These are phyloP conservation scores for Psilopogon haemacephalus DNA, from an alignment of 2,113 vertebrate genomes.

Conservation along the genomic window DNA sequence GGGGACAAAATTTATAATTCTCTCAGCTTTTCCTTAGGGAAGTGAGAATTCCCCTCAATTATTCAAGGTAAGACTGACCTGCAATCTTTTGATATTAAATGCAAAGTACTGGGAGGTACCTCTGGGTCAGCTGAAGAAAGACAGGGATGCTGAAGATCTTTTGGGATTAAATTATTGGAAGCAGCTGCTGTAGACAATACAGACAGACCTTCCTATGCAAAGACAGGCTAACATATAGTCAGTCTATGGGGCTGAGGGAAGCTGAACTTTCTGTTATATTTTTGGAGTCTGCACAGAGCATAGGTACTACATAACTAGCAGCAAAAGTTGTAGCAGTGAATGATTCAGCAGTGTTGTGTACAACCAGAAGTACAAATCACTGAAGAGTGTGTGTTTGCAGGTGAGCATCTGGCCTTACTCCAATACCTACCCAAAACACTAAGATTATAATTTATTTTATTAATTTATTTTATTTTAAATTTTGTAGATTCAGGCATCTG, in stretches of 20 bases:
- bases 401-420: background rate
- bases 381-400: background rate
- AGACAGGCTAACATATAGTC: background rate
- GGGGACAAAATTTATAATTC: background rate
- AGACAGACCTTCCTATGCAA: background rate
- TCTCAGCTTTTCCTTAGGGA: background rate
- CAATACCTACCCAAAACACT: background rate
- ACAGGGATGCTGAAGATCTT: background rate
- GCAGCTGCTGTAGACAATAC: background rate
- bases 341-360: background rate
- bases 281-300: background rate
- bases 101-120: background rate
- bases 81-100: background rate
- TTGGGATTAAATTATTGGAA: background rate
- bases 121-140: background rate
- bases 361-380: background rate
- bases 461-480: background rate
- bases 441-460: too few relatives aligned
- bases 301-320: background rate
- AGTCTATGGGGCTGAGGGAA: background rate
- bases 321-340: background rate
- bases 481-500: background rate
- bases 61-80: background rate
- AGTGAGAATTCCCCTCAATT: background rate
- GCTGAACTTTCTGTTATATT: background rate